Evolutionary conservation across 1,140 invertebrate species (phyloP), one percentile per base, ranked within the genome.

Genomic region (Streblospio benedicti): DNA sequence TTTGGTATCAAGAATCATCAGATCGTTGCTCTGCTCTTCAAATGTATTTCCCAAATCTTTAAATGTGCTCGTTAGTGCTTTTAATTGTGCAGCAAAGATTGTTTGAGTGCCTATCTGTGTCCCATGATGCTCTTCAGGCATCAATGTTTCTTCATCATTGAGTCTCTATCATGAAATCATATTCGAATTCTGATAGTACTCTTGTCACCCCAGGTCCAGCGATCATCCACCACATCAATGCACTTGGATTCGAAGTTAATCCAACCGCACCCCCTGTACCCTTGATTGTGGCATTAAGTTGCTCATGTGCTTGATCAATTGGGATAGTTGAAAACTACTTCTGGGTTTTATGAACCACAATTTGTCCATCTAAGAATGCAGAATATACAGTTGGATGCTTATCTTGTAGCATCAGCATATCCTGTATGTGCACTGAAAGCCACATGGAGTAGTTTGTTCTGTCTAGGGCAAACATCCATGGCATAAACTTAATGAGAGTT

Each of bases 241-340:
- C 33, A 50, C 20, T 43, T 5, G 49, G 35, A 25, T 44, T 43
- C 16, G 41, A 18, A 33, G 38, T 47, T 31, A 71, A 23, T 14
- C 68, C 63, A 12, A 72, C 51, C 9, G 63, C 67, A 25, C 63
- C 65, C 31, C 69, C 65, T 9, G 60, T 56, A 53, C 61, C 59
- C 62, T 69, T 71, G 2, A 71, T 65, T 6, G 30, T 5, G 28
- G 64, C 63, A 50, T 66, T 66, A 50, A 49, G 25, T 41, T 66
- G 69, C 45, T 71, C 67, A 60, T 71, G 69, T 2, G 62, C 63
- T 35, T 71, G 69, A 38, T 71, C 69, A 31, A 70, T 57, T 2
- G 60, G 23, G 0, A 70, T 67, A 14, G 47, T 35, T 31, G 69
- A 67, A 56, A 71, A 71, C 45, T 32, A 12, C 20, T 57, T 30